Evolutionary conservation across 92 coral and sea anemone species (phyloP), one percentile per base, ranked within the genome.

Genomic region (Phenganax marumi): DNA sequence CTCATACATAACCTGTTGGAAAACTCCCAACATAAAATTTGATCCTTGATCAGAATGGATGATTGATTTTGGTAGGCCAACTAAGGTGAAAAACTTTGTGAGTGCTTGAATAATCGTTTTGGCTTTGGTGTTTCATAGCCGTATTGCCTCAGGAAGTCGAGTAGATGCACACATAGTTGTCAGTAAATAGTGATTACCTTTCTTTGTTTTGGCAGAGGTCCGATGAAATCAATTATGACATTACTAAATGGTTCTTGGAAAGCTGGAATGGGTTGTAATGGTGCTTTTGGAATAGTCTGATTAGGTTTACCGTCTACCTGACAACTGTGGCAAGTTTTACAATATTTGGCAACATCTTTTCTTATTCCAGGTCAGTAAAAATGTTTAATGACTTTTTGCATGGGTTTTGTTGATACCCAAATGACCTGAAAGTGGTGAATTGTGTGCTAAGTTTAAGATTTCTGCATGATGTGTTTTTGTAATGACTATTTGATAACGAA

Each of bases 31-130:
- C 92, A 83, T 89, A 58, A 86, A 89, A 50, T 89, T 89, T 18
- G 90, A 86, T 46, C 92, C 91, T 86, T 89, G 90, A 84, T 89
- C 84, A 16, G 89, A 85, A 86, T 89, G 90, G 75, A 86, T 86
- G n/a, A n/a, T n/a, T 3, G 87, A 78, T 56, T 57, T 86, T 12
- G 90, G 92, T 6, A 89, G 83, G 24, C 88, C 90, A 79, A 86
- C 50, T 53, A 84, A 60, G 21, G 88, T 68, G 52, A 89, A 86
- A 57, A 77, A 86, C 63, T 89, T 86, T 12, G 90, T 82, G 16
- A 89, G 54, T 24, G 77, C 90, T 19, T 86, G 73, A 12, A 78
- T 84, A 16, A 89, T 86, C 48, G 90, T 69, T 57, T 88, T 72
- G 18, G 85, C 66, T 57, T 82, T 86, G 80, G 86, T 86, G 50